phyloP scores from a whole-genome alignment of 1,140 invertebrate genomes.

The Anastatus disparis region DNA sequence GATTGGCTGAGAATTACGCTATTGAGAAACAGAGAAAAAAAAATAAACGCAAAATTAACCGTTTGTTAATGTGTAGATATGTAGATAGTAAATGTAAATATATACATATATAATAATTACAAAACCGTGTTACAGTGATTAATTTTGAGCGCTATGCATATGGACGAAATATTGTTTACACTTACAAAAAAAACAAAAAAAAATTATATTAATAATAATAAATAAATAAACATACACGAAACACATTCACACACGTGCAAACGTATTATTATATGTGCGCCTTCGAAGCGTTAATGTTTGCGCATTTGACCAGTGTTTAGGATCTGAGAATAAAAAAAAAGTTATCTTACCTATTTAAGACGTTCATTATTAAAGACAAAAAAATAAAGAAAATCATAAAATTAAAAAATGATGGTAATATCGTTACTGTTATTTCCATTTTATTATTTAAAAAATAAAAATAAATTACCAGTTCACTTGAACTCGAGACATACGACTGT shows the following conservation, averaged over 20 bases:
- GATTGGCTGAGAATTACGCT: slow-evolving; percentile 24
- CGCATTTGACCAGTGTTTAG: slow-evolving; percentile 43
- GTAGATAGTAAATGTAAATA: slow-evolving; percentile 66
- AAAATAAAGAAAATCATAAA: not conserved
- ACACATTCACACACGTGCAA: slow-evolving; percentile 30
- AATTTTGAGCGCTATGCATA: slow-evolving; percentile 46
- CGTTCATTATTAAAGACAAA: slow-evolving; percentile 26
- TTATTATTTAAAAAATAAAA: slow-evolving; percentile 34
- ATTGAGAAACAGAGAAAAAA: slow-evolving; percentile 46
- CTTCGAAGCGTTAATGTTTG: slow-evolving; percentile 34
- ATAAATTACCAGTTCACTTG: slow-evolving; percentile 12
- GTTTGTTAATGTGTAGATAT: slow-evolving; percentile 69
- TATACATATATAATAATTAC: slow-evolving; percentile 53
- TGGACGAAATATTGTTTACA: slow-evolving; percentile 38
- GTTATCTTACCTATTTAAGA: slow-evolving; percentile 41
- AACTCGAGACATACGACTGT: slow-evolving; percentile 27
- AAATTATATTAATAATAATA: too few relatives aligned
- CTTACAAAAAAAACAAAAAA: slow-evolving; percentile 31
- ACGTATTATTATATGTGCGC: slow-evolving; percentile 33
- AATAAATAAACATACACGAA: slow-evolving; percentile 25
- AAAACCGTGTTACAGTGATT: slow-evolving; percentile 55
- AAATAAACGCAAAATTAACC: slow-evolving; percentile 60
- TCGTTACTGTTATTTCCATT: slow-evolving; percentile 30
- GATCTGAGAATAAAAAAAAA: slow-evolving; percentile 47
- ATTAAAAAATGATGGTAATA: slow-evolving; percentile 18